Evolutionary conservation across 1,140 invertebrate species (phyloP).

Genomic region (Caenorhabditis inopinata): DNA sequence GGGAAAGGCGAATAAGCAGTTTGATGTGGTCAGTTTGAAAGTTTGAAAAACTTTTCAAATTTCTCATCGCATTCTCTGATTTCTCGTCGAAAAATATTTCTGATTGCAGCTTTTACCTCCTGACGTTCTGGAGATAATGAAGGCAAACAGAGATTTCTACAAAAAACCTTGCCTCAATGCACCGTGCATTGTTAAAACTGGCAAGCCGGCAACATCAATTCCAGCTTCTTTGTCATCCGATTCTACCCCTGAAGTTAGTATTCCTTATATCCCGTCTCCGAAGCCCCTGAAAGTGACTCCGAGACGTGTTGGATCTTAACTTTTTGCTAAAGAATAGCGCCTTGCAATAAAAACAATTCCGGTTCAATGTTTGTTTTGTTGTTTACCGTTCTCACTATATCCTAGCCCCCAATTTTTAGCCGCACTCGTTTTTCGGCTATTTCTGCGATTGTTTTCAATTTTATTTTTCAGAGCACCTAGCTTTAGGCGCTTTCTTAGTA

Average conservation of each 20-base stretch:
- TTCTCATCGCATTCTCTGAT: neutral
- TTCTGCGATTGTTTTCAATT: no score
- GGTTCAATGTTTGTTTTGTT: slow-evolving; percentile 1
- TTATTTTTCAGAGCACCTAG: no score
- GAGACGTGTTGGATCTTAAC: slow-evolving; percentile 1
- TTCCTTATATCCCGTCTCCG: neutral
- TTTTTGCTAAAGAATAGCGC: neutral
- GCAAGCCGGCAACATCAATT: neutral
- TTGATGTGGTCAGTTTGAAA: slow-evolving; percentile 20
- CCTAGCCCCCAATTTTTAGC: no score
- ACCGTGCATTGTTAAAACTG: neutral
- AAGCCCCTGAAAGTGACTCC: slow-evolving; percentile 13
- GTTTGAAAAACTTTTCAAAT: no score
- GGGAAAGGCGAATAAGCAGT: slow-evolving; percentile 16
- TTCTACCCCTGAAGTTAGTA: slow-evolving; percentile 3
- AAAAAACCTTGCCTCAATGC: slow-evolving; percentile 1
- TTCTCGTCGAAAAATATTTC: neutral
- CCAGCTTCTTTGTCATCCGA: neutral
- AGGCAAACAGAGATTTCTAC: slow-evolving; percentile 18
- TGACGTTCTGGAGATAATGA: slow-evolving; percentile 27
- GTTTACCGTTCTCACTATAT: neutral
- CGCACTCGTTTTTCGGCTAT: no score
- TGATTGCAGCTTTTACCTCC: slow-evolving; percentile 10
- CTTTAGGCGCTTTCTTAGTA: no score
- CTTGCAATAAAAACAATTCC: no score